Base-by-base conservation (phyloP, 2,113 vertebrate genomes). In the Tachycineta bicolor region DNA sequence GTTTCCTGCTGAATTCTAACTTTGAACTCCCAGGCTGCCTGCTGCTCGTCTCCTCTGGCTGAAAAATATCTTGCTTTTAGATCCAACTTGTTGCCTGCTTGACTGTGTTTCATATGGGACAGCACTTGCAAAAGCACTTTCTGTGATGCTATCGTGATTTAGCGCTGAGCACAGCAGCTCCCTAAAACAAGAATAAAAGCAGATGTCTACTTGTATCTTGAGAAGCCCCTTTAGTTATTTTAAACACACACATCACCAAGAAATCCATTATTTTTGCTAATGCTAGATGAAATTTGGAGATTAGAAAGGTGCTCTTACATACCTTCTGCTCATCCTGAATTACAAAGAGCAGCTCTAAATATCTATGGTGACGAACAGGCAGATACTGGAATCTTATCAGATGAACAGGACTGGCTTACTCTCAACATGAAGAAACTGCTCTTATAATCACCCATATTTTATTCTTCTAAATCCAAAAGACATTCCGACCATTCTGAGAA, bases 21-120 rank as follows among this genome's bases (percentile, higher is more conserved):
- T 94, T 94, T 96, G 93, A 95, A 95, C 89, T 95, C 79, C 28
- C 65, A 87, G 49, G 60, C 56, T 84, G 83, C 58, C 37, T 43
- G 77, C 83, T 88, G 85, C 24, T 69, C 31, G 2, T 10, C 71
- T 92, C 62, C 55, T 87, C 87, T 67, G 34, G 37, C 39, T 31
- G 14, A 58, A 67, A 73, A 83, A 33, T 13, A 12, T 77, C 46
- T 64, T 56, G 56, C 12, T 89, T 84, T 87, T 58, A 25, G 44
- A 87, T 71, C 56, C 15, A 43, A 87, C 77, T 91, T 22, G 33
- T 39, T 55, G 93, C 60, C 52, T 89, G 71, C 33, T 34, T 63
- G 75, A 29, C 75, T 77, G 83, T 1, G 6, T 26, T 75, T 92
- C 89, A 65, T 37, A 12, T n/a, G 83, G 76, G 63, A 39, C 7